Evolutionary conservation across 2,888 invertebrate genomes (phyloP).

Genomic region (Ophonus ardosiacus): DNA sequence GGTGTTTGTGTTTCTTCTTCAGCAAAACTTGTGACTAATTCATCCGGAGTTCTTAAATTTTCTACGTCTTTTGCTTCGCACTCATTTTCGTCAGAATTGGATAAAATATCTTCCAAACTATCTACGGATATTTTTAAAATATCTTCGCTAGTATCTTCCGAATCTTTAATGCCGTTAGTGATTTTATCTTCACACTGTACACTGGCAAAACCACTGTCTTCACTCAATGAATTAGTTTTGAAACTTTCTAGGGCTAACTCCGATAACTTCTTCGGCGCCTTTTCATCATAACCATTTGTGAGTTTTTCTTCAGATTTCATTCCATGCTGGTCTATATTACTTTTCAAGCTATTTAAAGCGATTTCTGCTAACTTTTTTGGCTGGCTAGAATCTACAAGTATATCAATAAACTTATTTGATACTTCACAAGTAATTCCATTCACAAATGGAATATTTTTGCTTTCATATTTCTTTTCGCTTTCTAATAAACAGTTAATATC

Average conservation of each 20-base stretch:
- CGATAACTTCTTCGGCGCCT: constrained; percentile 20
- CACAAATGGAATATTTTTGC: constrained; percentile 34
- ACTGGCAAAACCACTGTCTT: constrained; percentile 21
- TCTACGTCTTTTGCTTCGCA: not conserved
- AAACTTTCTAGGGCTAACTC: constrained; percentile 24
- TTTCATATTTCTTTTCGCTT: constrained; percentile 35
- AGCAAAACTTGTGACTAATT: constrained; percentile 12
- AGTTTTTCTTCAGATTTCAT: constrained; percentile 1
- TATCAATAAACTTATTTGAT: constrained; percentile 40
- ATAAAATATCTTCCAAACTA: constrained; percentile 34
- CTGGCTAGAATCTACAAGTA: not conserved
- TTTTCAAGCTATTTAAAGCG: constrained; percentile 10
- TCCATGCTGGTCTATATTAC: not conserved
- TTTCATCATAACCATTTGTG: constrained; percentile 25
- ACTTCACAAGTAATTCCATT: constrained; percentile 40
- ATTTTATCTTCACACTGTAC: constrained; percentile 26
- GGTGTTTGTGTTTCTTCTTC: constrained; percentile 6
- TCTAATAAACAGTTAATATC: constrained; percentile 51
- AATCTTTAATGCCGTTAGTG: constrained; percentile 11
- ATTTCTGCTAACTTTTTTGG: constrained; percentile 27
- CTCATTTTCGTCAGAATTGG: constrained; percentile 18
- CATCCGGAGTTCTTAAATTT: not conserved
- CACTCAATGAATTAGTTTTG: constrained; percentile 22
- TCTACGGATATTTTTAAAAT: constrained; percentile 26
- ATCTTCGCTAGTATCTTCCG: constrained; percentile 4